Evolutionary conservation across 2,113 vertebrate species (phyloP).

Genomic region (Stigmatopora nigra): DNA sequence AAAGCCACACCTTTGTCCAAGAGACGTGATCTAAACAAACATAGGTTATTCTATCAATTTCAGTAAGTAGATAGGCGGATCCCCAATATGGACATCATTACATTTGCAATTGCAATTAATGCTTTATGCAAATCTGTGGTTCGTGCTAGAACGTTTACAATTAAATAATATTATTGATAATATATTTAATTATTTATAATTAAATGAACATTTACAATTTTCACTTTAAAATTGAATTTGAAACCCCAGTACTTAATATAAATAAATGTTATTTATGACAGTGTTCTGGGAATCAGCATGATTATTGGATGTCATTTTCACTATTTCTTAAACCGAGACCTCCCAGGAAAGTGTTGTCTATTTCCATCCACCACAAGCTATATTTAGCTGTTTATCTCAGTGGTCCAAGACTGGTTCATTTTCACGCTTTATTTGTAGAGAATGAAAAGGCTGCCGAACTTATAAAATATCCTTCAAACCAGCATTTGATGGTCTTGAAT

Average conservation of each 20-base stretch:
- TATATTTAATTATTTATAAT: too few species aligned
- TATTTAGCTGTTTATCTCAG: conserved; percentile 41
- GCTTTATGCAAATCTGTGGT: conserved; percentile 14
- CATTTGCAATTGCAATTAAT: conserved; percentile 7
- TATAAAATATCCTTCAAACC: conserved; percentile 43
- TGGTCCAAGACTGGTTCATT: conserved; percentile 51
- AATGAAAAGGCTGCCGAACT: conserved; percentile 40
- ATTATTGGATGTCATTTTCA: conserved; percentile 13
- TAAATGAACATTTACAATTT: not conserved
- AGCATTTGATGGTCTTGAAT: conserved; percentile 45
- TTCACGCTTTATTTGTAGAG: conserved; percentile 45
- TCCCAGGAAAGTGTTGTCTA: conserved; percentile 39
- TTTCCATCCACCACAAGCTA: conserved; percentile 19
- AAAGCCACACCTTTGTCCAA: not conserved
- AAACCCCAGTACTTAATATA: not conserved
- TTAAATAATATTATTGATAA: not conserved
- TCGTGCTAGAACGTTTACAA: conserved; percentile 20
- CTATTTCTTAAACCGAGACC: conserved; percentile 38
- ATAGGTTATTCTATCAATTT: not conserved
- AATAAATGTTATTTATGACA: conserved; percentile 3
- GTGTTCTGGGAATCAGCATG: conserved; percentile 5
- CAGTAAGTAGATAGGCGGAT: conserved; percentile 8
- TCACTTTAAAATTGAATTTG: not conserved
- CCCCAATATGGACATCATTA: conserved; percentile 8
- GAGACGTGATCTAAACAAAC: conserved; percentile 10